Percentiles rank a stretch among this genome's conserved stretches.
Evolutionary conservation across 2,797 vertebrate species (phyloP).

Genomic region (Hipposideros larvatus): DNA sequence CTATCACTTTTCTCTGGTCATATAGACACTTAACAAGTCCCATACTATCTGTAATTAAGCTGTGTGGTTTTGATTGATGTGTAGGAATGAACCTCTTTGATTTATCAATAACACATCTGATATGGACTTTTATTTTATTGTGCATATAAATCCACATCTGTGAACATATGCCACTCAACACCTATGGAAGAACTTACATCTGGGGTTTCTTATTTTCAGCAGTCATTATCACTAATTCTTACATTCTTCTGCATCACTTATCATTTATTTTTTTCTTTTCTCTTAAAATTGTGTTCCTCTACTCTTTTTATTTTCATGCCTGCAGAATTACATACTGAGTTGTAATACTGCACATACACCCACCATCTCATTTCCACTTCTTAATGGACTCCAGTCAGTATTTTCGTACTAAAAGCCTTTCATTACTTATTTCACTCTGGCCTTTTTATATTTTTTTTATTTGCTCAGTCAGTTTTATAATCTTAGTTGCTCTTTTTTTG

Average conservation of each 20-base stretch:
- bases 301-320: neutral
- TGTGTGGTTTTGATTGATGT: neutral
- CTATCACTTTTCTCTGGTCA: constrained; percentile 39
- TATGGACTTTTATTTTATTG: neutral
- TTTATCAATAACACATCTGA: neutral
- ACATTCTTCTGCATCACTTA: constrained; percentile 46
- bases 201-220: neutral
- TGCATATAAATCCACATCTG: neutral
- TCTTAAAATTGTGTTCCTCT: constrained; percentile 9
- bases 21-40: constrained; percentile 46
- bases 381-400: constrained; percentile 72
- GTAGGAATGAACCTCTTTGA: neutral
- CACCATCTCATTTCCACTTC: constrained; percentile 54
- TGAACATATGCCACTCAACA: neutral
- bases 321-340: neutral
- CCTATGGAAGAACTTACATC: neutral
- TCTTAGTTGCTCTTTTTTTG: constrained; percentile 74
- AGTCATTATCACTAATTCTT: constrained; percentile 11
- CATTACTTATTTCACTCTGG: constrained; percentile 71
- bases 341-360: neutral
- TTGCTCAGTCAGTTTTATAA: constrained; percentile 79
- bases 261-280: constrained; percentile 50
- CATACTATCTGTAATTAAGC: constrained; percentile 26
- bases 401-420: constrained; percentile 71
- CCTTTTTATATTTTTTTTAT: constrained; percentile 75